Evolutionary conservation across 2,888 invertebrate genomes (phyloP).

Genomic region (Mimas tiliae): DNA sequence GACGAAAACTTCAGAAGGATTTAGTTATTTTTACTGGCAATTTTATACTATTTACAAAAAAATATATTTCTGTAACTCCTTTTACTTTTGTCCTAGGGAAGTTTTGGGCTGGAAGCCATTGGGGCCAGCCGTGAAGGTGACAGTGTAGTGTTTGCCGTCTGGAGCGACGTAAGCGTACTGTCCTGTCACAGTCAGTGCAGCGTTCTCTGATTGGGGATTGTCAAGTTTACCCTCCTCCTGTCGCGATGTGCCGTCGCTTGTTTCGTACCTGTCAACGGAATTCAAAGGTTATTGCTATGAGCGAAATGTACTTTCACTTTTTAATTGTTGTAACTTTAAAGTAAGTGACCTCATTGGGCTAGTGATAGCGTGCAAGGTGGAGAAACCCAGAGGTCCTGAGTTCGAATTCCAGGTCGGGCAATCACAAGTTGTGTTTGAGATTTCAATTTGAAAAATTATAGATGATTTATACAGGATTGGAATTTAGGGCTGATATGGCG

Average conservation of each 20-base stretch:
- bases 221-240: constrained; percentile 87
- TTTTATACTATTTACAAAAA: constrained; percentile 45
- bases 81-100: constrained; percentile 72
- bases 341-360: no score
- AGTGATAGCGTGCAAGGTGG: no score
- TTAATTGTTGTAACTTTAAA: no score
- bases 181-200: constrained; percentile 86
- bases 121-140: constrained; percentile 86
- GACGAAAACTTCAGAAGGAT: constrained; percentile 23
- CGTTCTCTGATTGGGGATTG: constrained; percentile 86
- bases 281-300: neutral
- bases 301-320: neutral
- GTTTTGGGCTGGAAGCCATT: constrained; percentile 86
- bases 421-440: no score
- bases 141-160: constrained; percentile 87
- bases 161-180: constrained; percentile 86
- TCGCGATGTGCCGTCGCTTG: constrained; percentile 87
- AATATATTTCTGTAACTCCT: neutral
- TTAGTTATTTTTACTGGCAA: constrained; percentile 35
- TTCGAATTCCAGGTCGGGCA: no score
- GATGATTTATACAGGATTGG: no score
- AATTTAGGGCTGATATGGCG: no score
- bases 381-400: no score
- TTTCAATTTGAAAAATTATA: no score
- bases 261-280: constrained; percentile 81